Conservation (phyloP, 2,888 invertebrate genomes). For the Automeris io region DNA sequence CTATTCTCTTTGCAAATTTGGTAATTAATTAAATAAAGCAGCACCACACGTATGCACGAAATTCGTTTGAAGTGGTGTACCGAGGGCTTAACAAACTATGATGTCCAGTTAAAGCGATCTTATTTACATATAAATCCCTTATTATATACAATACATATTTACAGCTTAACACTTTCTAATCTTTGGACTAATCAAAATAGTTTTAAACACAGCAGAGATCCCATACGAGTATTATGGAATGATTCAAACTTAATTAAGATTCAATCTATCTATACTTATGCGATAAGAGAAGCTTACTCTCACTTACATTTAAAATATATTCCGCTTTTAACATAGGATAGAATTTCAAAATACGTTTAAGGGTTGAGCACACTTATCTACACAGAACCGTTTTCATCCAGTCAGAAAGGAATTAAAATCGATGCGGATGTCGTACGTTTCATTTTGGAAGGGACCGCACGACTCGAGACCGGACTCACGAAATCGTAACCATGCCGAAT, state of each 20-base stretch:
- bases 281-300: constrained; percentile 38
- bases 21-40: no score
- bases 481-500: no score
- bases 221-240: constrained; percentile 72
- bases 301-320: constrained; percentile 29
- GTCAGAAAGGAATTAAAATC: no score
- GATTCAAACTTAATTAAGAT: constrained; percentile 68
- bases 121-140: constrained; percentile 48
- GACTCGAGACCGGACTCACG: no score
- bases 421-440: no score
- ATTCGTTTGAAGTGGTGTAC: no score
- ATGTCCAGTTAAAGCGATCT: constrained; percentile 35
- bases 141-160: constrained; percentile 34
- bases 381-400: no score
- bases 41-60: no score
- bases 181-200: constrained; percentile 63
- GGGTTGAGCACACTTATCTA: no score
- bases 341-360: constrained; percentile 18
- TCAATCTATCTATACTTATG: constrained; percentile 64
- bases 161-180: constrained; percentile 47
- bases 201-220: constrained; percentile 74
- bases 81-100: constrained; percentile 12
- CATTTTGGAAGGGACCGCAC: no score
- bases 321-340: constrained; percentile 28
- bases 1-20: no score